These are phyloP conservation scores for Thalassophryne amazonica DNA, from an alignment of 2,797 vertebrate species.

Conservation along the genomic window DNA sequence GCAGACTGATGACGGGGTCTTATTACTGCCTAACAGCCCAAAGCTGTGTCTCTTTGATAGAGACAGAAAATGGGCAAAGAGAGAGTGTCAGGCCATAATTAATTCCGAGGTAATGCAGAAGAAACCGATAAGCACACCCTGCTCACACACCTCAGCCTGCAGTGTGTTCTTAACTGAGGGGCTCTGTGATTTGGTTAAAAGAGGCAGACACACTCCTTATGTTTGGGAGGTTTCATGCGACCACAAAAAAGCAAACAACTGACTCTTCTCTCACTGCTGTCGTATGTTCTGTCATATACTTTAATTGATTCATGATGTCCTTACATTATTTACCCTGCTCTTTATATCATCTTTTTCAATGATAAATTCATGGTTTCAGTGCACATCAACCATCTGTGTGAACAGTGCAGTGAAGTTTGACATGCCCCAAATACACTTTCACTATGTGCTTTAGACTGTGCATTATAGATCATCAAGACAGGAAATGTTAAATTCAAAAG, in stretches of 20 bases:
- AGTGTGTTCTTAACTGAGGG: background rate
- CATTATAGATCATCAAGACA: too few species aligned
- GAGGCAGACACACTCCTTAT: background rate
- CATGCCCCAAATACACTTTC: too few species aligned
- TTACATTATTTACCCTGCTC: conserved; percentile 3
- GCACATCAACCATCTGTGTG: too few species aligned
- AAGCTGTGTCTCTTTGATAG: conserved; percentile 22
- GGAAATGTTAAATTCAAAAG: too few species aligned
- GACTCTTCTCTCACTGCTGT: conserved; percentile 20
- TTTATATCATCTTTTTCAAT: background rate
- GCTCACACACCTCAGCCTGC: conserved; percentile 17
- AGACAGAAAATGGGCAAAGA: conserved; percentile 22
- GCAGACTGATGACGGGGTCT: conserved; percentile 16
- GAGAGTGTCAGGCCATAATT: conserved; percentile 42
- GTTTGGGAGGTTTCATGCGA: background rate
- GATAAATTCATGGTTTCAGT: too few species aligned
- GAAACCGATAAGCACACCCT: conserved; percentile 22
- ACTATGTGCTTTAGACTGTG: too few species aligned
- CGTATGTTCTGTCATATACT: conserved; percentile 28
- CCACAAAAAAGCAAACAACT: conserved; percentile 17
- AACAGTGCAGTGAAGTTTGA: too few species aligned
- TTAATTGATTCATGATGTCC: conserved; percentile 28
- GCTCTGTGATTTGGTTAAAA: background rate
- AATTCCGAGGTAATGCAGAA: conserved; percentile 22
- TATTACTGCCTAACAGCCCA: conserved; percentile 36